phyloP scores from a whole-genome alignment of 1,140 invertebrate species.

The Colletes gigas region DNA sequence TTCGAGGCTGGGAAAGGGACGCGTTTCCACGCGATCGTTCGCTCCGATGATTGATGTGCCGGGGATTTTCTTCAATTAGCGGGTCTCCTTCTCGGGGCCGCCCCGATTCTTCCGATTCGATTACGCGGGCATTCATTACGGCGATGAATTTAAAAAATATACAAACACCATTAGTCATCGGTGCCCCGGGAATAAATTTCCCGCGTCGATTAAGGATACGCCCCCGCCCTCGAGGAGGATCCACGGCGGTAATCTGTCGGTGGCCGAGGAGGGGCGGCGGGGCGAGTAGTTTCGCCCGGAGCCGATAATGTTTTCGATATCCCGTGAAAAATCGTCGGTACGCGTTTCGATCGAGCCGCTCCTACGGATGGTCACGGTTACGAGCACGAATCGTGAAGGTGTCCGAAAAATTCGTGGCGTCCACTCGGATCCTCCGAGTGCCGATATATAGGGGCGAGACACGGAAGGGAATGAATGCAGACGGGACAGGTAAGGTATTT shows the following conservation, averaged over 20 bases:
- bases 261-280: too few species aligned
- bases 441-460: slow-evolving; percentile 60
- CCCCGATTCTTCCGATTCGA: slow-evolving; percentile 50
- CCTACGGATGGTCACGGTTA: slow-evolving; percentile 26
- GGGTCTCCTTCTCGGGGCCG: slow-evolving; percentile 18
- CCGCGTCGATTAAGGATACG: slow-evolving; percentile 15
- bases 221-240: not conserved
- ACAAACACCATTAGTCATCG: slow-evolving; percentile 65
- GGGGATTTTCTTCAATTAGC: slow-evolving; percentile 62
- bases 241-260: too few species aligned
- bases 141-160: slow-evolving; percentile 53
- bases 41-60: slow-evolving; percentile 52
- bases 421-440: slow-evolving; percentile 48
- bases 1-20: not conserved
- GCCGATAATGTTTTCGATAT: slow-evolving; percentile 3
- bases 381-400: slow-evolving; percentile 53
- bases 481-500: slow-evolving; percentile 77
- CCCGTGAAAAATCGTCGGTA: slow-evolving; percentile 23
- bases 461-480: slow-evolving; percentile 67
- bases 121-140: slow-evolving; percentile 54
- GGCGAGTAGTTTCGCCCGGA: not conserved
- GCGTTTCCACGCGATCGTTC: slow-evolving; percentile 34
- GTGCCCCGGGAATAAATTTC: slow-evolving; percentile 25
- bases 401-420: slow-evolving; percentile 72
- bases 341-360: slow-evolving; percentile 49